A percentile compares a stretch with the other conserved stretches of the same genome.
These are phyloP conservation scores for Cremastinae sp. DNA, from an alignment of 2,888 invertebrate species.

Conservation along the genomic window DNA sequence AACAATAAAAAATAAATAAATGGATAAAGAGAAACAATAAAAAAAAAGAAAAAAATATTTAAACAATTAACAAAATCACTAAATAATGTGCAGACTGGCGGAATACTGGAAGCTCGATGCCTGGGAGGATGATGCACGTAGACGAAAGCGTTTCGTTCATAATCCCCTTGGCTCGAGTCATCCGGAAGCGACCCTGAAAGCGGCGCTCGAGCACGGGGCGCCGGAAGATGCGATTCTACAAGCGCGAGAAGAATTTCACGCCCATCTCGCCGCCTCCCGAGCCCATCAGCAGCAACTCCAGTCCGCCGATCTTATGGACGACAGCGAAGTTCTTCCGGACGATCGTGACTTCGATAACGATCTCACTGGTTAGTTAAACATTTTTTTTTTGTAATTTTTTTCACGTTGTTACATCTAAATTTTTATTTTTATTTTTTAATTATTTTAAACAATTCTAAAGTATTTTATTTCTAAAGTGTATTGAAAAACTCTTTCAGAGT, in stretches of 20 bases:
- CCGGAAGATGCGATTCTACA: conserved; percentile 96
- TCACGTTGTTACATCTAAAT: not conserved
- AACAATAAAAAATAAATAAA: too few species aligned
- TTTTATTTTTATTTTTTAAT: conserved; percentile 37
- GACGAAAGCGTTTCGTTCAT: conserved; percentile 96
- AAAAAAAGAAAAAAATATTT: too few species aligned
- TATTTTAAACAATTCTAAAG: too few species aligned
- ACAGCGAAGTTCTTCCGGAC: conserved; percentile 94
- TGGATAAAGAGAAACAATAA: too few species aligned
- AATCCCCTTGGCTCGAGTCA: conserved; percentile 97
- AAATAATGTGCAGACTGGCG: conserved; percentile 76
- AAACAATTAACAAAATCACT: not conserved
- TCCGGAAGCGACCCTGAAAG: conserved; percentile 92
- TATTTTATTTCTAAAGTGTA: too few species aligned
- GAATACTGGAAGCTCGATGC: conserved; percentile 98
- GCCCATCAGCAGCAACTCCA: conserved; percentile 89
- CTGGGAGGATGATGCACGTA: conserved; percentile 99
- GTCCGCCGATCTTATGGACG: conserved; percentile 93
- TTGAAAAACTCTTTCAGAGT: too few species aligned
- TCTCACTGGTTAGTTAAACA: conserved; percentile 85
- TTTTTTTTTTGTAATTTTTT: not conserved
- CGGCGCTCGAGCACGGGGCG: conserved; percentile 90
- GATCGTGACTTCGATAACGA: conserved; percentile 94
- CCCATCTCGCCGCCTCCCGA: conserved; percentile 91
- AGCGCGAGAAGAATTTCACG: conserved; percentile 96